These are phyloP conservation scores for Dinocampus coccinellae DNA, from an alignment of 2,888 invertebrate species.

Conservation along the genomic window DNA sequence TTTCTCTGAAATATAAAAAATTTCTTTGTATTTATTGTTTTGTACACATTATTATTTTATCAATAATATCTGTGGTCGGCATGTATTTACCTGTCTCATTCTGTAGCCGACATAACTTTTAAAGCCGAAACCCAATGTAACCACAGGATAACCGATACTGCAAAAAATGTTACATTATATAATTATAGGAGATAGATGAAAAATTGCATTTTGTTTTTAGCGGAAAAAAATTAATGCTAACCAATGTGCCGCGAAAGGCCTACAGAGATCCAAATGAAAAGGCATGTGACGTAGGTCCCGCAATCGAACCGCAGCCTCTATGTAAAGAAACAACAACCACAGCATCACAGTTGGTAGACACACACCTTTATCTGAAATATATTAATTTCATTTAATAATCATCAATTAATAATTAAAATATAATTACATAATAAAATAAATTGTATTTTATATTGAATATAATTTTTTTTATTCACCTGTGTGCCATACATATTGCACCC, in stretches of 20 bases:
- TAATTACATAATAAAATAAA: constrained; percentile 4
- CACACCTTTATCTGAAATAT: constrained; percentile 83
- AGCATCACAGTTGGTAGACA: constrained; percentile 94
- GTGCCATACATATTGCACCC: constrained; percentile 99
- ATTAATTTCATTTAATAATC: not conserved
- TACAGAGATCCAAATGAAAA: constrained; percentile 88
- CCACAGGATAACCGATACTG: constrained; percentile 93
- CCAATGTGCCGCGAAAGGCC: constrained; percentile 98
- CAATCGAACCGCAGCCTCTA: constrained; percentile 91
- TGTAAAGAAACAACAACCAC: constrained; percentile 94
- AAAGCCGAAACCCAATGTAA: constrained; percentile 95
- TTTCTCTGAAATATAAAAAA: constrained; percentile 76
- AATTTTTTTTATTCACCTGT: constrained; percentile 76
- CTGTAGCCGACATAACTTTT: constrained; percentile 93
- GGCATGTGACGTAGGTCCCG: constrained; percentile 86
- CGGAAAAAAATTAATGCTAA: constrained; percentile 68
- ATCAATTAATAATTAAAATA: not conserved
- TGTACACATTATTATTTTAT: not conserved
- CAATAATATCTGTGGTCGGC: not conserved
- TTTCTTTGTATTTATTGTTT: constrained; percentile 8
- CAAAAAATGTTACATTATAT: constrained; percentile 52
- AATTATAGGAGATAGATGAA: not conserved
- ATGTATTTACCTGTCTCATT: constrained; percentile 78
- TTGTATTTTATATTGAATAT: not conserved
- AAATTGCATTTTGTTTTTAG: not conserved